Conservation (phyloP, 2,888 invertebrate genomes). For the Chaetogeoica ovagalla region DNA sequence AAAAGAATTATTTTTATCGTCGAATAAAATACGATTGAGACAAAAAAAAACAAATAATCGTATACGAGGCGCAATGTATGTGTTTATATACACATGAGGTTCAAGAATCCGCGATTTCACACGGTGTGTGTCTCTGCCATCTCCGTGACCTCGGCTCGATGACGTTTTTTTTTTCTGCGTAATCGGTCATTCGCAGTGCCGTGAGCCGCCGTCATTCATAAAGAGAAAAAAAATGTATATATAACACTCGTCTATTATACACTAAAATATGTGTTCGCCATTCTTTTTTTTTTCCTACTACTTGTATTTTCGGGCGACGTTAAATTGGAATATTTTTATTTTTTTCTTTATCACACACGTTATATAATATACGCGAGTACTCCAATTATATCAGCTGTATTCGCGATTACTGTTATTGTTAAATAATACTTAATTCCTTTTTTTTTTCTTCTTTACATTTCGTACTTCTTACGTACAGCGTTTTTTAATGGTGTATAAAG, state of each 20-base stretch:
- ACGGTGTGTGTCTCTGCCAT: neutral
- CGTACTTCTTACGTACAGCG: no score
- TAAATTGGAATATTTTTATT: no score
- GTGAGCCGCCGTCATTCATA: slow-evolving; percentile 12
- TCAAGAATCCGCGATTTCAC: neutral
- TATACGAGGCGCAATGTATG: neutral
- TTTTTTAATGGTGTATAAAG: neutral
- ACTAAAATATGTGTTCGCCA: neutral
- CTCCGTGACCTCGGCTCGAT: slow-evolving; percentile 16
- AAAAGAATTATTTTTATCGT: neutral
- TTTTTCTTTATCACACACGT: neutral
- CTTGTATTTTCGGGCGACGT: neutral
- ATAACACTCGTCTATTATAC: neutral
- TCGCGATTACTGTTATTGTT: neutral
- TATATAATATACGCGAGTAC: no score
- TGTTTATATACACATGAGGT: neutral
- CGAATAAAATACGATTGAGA: neutral
- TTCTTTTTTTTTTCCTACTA: neutral
- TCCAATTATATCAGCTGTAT: neutral
- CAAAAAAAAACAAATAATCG: slow-evolving; percentile 4
- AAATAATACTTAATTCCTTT: neutral
- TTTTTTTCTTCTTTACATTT: neutral
- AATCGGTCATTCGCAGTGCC: slow-evolving; percentile 29
- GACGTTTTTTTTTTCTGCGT: slow-evolving; percentile 33
- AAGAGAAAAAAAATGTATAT: neutral